These are phyloP conservation scores for Dilophus febrilis DNA, from an alignment of 2,888 invertebrate species.

Conservation along the genomic window DNA sequence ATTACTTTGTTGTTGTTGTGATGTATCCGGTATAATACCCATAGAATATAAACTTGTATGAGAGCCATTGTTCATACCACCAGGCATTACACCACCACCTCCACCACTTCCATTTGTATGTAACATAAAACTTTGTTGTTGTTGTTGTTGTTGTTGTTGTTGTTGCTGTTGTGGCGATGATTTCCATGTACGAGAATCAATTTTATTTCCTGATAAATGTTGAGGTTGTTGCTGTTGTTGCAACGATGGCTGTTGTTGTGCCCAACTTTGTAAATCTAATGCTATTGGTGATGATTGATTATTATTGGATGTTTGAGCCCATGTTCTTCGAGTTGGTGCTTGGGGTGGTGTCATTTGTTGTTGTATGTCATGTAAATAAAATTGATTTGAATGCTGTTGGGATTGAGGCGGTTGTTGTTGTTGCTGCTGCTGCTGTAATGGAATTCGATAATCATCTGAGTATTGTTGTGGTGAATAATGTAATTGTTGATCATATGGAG, in stretches of 20 bases:
- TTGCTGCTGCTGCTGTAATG: constrained; percentile 4
- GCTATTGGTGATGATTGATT: constrained; percentile 21
- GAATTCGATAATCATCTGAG: constrained; percentile 11
- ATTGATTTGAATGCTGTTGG: constrained; percentile 36
- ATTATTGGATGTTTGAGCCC: constrained; percentile 47
- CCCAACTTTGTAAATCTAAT: constrained; percentile 9
- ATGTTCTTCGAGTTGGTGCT: constrained; percentile 41
- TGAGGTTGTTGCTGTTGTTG: constrained; percentile 17
- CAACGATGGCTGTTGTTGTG: constrained; percentile 16
- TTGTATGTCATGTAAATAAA: constrained; percentile 57
- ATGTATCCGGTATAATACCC: constrained; percentile 36
- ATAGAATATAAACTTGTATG: constrained; percentile 25
- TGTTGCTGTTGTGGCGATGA: constrained; percentile 20
- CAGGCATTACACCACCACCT: constrained; percentile 31
- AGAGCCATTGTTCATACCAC: constrained; percentile 12
- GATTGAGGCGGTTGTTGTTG: constrained; percentile 15
- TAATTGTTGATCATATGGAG: constrained; percentile 7
- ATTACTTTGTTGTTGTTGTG: constrained; percentile 46
- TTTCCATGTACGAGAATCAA: constrained; percentile 30
- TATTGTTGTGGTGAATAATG: constrained; percentile 8
- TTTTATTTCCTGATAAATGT: constrained; percentile 18
- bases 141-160: neutral
- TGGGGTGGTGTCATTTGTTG: constrained; percentile 26
- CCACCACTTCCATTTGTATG: constrained; percentile 57
- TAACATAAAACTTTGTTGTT: constrained; percentile 36